These are phyloP conservation scores for Planococcus citri DNA, from an alignment of 1,140 invertebrate species.

Conservation along the genomic window DNA sequence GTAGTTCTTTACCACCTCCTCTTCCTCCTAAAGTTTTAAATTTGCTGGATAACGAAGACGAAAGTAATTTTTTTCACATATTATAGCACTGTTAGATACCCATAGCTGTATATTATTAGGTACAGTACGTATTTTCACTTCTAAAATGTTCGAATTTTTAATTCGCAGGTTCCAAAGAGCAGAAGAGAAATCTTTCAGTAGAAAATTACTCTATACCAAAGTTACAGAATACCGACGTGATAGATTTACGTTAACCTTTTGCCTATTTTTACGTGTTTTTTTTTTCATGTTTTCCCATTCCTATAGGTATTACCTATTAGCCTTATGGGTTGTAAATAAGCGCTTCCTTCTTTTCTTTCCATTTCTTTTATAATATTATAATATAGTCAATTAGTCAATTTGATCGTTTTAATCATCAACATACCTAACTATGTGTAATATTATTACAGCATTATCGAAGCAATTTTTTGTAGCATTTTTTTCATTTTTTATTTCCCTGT, in stretches of 20 bases:
- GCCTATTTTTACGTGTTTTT: not conserved
- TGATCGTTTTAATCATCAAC: not conserved
- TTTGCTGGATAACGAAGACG: not conserved
- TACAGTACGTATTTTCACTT: not conserved
- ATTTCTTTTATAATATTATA: too few relatives aligned
- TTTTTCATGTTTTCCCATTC: not conserved
- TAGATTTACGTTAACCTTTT: conserved; percentile 11
- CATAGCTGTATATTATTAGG: not conserved
- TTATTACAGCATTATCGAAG: too few relatives aligned
- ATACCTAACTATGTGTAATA: too few relatives aligned
- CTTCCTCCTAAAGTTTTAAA: conserved; percentile 13
- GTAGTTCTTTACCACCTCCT: conserved; percentile 7
- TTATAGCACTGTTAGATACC: not conserved
- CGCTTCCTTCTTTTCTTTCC: not conserved
- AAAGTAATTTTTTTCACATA: not conserved
- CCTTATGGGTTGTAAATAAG: not conserved
- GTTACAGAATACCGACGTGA: not conserved
- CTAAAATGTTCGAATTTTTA: too few relatives aligned
- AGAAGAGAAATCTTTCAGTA: not conserved
- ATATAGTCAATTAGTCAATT: not conserved
- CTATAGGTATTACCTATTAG: not conserved
- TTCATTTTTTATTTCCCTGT: too few relatives aligned
- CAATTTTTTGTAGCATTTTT: too few relatives aligned
- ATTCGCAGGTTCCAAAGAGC: not conserved
- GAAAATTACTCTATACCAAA: conserved; percentile 15